Evolutionary conservation across 2,797 vertebrate genomes (phyloP).

Genomic region (Valencia hispanica): DNA sequence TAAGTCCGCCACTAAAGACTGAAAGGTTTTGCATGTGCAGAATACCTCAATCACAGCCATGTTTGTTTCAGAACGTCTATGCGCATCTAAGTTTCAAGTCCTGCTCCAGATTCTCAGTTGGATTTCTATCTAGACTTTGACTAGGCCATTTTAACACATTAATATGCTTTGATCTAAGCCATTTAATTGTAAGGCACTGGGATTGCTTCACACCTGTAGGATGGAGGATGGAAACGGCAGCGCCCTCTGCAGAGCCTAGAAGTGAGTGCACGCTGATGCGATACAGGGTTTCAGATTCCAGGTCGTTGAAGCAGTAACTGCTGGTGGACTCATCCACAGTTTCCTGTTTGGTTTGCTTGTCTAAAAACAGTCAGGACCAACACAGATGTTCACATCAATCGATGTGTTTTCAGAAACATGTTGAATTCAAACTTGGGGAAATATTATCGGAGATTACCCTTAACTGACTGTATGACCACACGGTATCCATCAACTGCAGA

Average conservation of each 20-base stretch:
- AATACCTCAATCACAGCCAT: background rate
- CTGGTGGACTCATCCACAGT: slow-evolving; percentile 70
- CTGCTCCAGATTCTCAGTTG: background rate
- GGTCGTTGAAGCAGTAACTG: slow-evolving; percentile 80
- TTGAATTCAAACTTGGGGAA: background rate
- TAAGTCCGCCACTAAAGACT: no score
- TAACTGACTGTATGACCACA: slow-evolving; percentile 79
- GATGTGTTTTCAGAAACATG: background rate
- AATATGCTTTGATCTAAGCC: background rate
- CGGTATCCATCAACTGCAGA: slow-evolving; percentile 77
- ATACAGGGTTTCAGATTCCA: slow-evolving; percentile 79
- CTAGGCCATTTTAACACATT: background rate
- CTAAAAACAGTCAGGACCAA: slow-evolving; percentile 54
- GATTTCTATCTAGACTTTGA: background rate
- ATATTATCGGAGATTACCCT: slow-evolving; percentile 65
- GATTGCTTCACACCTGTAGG: slow-evolving; percentile 76
- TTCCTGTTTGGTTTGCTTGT: slow-evolving; percentile 74
- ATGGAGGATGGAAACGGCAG: slow-evolving; percentile 84
- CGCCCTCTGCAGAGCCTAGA: slow-evolving; percentile 78
- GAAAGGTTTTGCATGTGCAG: background rate
- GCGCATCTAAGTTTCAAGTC: background rate
- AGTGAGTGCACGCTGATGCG: slow-evolving; percentile 82
- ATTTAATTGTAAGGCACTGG: background rate
- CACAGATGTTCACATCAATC: background rate
- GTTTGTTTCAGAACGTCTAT: background rate